Conservation (phyloP, 2,888 invertebrate species). For the Spicauda simplicius region DNA sequence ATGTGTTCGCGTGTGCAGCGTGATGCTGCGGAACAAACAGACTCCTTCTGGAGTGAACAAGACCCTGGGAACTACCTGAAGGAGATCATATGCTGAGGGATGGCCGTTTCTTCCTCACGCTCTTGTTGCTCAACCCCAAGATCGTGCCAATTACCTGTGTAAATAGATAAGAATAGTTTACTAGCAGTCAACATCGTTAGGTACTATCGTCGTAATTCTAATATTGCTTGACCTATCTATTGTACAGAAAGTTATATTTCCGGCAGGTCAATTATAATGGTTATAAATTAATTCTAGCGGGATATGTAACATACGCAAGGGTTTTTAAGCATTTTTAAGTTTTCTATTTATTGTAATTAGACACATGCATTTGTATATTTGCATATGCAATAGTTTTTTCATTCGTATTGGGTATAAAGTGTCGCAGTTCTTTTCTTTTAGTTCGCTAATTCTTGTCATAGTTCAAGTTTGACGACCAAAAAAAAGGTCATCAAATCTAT, state of each 20-base stretch:
- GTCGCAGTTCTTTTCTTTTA: too few species aligned
- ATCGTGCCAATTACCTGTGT: conserved; percentile 88
- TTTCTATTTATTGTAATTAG: too few species aligned
- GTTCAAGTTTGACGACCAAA: too few species aligned
- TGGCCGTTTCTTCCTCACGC: conserved; percentile 91
- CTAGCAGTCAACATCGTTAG: neutral
- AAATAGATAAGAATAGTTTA: conserved; percentile 7
- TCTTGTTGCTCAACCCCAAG: conserved; percentile 91
- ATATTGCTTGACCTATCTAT: neutral
- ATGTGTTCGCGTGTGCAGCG: conserved; percentile 6
- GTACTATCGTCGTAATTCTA: neutral
- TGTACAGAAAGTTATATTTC: neutral
- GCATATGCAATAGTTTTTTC: too few species aligned
- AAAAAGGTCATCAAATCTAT: too few species aligned
- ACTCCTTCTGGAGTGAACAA: conserved; percentile 77
- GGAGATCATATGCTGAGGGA: conserved; percentile 88
- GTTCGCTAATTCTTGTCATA: too few species aligned
- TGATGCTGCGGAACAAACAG: conserved; percentile 62
- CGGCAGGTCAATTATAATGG: neutral
- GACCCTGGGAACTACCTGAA: conserved; percentile 47
- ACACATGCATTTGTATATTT: too few species aligned
- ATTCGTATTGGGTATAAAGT: too few species aligned
- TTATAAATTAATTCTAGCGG: neutral
- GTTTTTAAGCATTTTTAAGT: too few species aligned
- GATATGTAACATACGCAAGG: neutral